Percentiles rank a stretch among this genome's conserved stretches.
Conservation (phyloP, 2,888 invertebrate species). For the Fragum sueziense region DNA sequence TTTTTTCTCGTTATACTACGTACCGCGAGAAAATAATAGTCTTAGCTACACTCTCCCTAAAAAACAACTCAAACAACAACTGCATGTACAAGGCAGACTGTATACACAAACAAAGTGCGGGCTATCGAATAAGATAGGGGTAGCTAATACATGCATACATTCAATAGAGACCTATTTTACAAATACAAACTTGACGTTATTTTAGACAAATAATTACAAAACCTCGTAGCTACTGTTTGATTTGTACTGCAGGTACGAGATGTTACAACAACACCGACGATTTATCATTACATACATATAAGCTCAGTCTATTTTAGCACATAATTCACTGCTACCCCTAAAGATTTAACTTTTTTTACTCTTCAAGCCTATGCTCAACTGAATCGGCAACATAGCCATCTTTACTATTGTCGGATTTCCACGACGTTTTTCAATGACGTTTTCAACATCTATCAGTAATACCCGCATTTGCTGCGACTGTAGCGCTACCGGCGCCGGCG, state of each 20-base stretch:
- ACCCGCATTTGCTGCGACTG: conserved; percentile 32
- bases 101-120: neutral
- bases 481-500: conserved; percentile 25
- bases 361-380: neutral
- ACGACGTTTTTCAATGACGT: conserved; percentile 28
- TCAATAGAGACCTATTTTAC: too few relatives aligned
- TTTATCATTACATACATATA: too few relatives aligned
- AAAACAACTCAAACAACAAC: neutral
- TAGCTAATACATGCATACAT: too few relatives aligned
- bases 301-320: too few relatives aligned
- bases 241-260: too few relatives aligned
- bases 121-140: neutral
- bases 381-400: conserved; percentile 20
- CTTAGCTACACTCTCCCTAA: neutral
- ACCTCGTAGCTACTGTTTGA: too few relatives aligned
- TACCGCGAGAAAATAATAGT: neutral
- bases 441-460: conserved; percentile 38
- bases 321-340: too few relatives aligned
- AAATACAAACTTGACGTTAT: neutral
- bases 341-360: conserved; percentile 7
- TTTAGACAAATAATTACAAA: too few relatives aligned
- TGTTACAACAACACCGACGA: too few relatives aligned
- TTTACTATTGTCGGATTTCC: conserved; percentile 27
- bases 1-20: neutral
- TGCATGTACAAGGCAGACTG: conserved; percentile 2